Evolutionary conservation across 1,140 invertebrate genomes (phyloP).

Genomic region (Bombus cullumanus): DNA sequence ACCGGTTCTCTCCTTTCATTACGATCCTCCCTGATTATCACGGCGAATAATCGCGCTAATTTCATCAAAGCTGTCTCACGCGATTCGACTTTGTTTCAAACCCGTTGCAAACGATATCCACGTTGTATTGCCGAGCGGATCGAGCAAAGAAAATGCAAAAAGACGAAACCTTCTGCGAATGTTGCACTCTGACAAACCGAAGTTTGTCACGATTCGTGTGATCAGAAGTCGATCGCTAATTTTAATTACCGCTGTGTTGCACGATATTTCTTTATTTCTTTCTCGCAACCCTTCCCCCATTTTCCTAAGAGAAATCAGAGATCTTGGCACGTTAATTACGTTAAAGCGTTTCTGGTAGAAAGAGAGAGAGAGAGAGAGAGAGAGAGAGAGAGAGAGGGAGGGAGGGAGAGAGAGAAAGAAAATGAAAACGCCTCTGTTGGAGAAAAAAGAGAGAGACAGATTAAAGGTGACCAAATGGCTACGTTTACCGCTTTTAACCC

Average conservation of each 20-base stretch:
- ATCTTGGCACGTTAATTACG: conserved; percentile 8
- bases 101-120: background rate
- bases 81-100: background rate
- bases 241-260: background rate
- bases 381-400: background rate
- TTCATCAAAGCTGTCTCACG: background rate
- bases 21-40: background rate
- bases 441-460: background rate
- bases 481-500: conserved; percentile 16
- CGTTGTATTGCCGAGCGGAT: too few relatives aligned
- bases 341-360: background rate
- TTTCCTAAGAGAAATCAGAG: too few relatives aligned
- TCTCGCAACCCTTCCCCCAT: background rate
- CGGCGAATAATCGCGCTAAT: conserved; percentile 12
- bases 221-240: background rate
- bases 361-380: background rate
- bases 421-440: background rate
- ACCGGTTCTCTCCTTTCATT: background rate
- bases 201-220: background rate
- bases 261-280: conserved; percentile 6
- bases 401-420: too few relatives aligned
- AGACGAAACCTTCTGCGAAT: background rate
- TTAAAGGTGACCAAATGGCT: conserved; percentile 41
- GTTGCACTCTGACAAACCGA: background rate
- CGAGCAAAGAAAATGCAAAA: background rate